Base-by-base conservation (phyloP, 2,888 invertebrate genomes). In the Sinhomidia bicolor region DNA sequence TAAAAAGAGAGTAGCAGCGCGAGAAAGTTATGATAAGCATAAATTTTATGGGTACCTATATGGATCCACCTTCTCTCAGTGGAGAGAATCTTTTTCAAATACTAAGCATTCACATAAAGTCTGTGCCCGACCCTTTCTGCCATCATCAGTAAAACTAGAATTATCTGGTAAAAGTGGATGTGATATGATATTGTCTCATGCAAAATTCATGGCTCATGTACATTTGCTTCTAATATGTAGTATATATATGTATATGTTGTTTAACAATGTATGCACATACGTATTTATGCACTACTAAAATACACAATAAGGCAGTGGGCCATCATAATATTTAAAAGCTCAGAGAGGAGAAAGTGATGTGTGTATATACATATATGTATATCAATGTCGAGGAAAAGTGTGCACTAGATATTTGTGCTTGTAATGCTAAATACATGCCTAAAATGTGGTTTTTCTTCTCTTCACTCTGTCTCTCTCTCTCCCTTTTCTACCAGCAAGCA, bases 161-260 rank as follows among this genome's bases (percentile, higher is more conserved):
- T 51, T 76, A 76, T 76, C 51, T 76, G 51, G 76, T 20, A 47
- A 68, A 68, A 82, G 65, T 83, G 74, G 68, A 81, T 47, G 81
- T 81, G 81, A 81, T 54, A 54, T 54, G 81, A 81, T 74, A 83
- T 83, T 71, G 74, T 83, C 71, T 83, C 83, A 83, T 83, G 36
- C 54, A 83, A 83, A 83, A 83, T 71, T 83, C 83, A 83, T 83
- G 47, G 57, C 7, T 36, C 23, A 17, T 29, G 57, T 51, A 76
- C 12, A 29, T n/a, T n/a, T n/a, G n/a, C n/a, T n/a, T n/a, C n/a
- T n/a, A n/a, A n/a, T n/a, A n/a, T n/a, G n/a, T n/a, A n/a, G n/a
- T n/a, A n/a, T n/a, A n/a, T n/a, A n/a, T n/a, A n/a, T n/a, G n/a
- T n/a, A n/a, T n/a, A n/a, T n/a, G n/a, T n/a, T n/a, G n/a, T n/a